Evolutionary conservation across 1,140 invertebrate genomes (phyloP), one percentile per base, ranked within the genome.

Genomic region (Bemisia tabaci): DNA sequence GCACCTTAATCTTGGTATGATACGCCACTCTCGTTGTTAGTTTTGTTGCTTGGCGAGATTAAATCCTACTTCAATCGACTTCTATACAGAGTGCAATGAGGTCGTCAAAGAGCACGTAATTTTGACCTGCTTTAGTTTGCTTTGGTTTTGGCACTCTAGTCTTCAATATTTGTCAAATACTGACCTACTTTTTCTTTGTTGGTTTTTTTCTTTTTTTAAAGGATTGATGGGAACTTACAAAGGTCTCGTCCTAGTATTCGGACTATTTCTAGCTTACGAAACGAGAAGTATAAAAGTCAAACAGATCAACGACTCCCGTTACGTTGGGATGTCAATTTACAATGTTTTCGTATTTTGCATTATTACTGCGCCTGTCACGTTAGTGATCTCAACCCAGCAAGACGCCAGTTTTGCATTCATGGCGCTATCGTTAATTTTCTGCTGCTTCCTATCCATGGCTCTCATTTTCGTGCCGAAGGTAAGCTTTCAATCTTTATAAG

Each of bases 261-360:
- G 97, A 1, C 81, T 99, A 12, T 98, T 99, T 77, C 78, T 99
- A 68, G 92, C 97, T 0, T 99, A 98, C 75, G 97, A 99, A 79
- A 98, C 96, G 0, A 82, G 97, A 62, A 97, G 94, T 67, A 87
- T 98, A 24, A 99, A 99, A 82, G 86, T 94, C 11, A 90, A 91
- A 67, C 88, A 91, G 75, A 94, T 94, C 72, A 94, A 93, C 78
- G 97, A 99, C 80, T 96, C 94, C 0, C 84, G 95, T 73, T 96
- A 98, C 78, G 95, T 98, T 12, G 95, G 95, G 70, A 97, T 99
- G 93, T 94, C 94, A 71, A 98, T 99, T 74, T 99, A 99, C 80
- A 99, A 99, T 79, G 95, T 99, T 62, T 95, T 97, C 66, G 93
- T 99, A 25, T 83, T 99, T 17, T 97, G 95, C 76, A 79, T 98